Base-by-base conservation (phyloP, 2,113 vertebrate species). In the Oncorhynchus clarkii region DNA sequence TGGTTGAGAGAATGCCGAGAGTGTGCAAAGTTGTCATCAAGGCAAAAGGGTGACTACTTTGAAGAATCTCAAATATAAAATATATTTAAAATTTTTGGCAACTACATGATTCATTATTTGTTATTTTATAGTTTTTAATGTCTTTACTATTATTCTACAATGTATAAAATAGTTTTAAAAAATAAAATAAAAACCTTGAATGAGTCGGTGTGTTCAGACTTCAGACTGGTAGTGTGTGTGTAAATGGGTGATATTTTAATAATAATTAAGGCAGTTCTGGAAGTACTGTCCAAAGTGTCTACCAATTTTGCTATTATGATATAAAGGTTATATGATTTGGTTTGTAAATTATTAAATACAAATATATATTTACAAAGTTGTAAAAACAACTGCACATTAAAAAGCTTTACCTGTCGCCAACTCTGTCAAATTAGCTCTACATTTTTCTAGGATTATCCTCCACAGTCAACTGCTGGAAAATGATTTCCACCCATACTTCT, bases 331-430 rank as follows among this genome's bases (percentile, higher is more conserved):
- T 89, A 71, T 85, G 78, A 91, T 89, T 81, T 72, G 76, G 83
- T 88, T 81, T 91, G 89, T 91, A 90, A 87, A 92, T 86, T 82
- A 48, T 12, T 81, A 83, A 77, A 87, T 87, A 87, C 82, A 80
- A 75, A 86, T 80, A 79, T 87, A 88, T 91, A 90, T 91, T 86
- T 89, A 83, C 84, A 87, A 54, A 80, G 76, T 73, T 86, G 83
- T 86, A 83, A 79, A 76, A 85, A 82, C n/a, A 86, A 83, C 24
- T 78, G 82, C 78, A 86, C 78, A 86, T 87, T 77, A n/a, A 70
- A 70, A 39, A 84, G 39, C 78, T 85, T 78, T 77, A 70, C 70
- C 71, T 73, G 20, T 72, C 80, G 71, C 60, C 57, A 20, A 73
- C 48, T 14, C 0, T 69, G 45, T 16, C 20, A 72, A 11, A 9